Percentiles rank a stretch among this genome's conserved stretches.
These are phyloP conservation scores for Galagoides demidoff DNA, from an alignment of 2,797 vertebrate genomes.

Conservation along the genomic window DNA sequence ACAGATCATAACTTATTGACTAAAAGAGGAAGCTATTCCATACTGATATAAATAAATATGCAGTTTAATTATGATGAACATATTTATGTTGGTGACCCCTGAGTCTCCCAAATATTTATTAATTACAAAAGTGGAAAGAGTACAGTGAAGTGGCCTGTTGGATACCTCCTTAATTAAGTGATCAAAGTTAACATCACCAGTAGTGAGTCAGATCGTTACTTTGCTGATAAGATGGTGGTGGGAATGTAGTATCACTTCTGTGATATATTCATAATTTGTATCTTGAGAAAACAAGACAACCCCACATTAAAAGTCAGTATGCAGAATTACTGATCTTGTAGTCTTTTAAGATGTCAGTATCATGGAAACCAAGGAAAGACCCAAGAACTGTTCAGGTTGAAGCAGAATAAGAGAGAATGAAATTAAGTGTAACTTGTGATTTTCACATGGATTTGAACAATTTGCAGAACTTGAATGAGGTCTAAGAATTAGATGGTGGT, in stretches of 20 bases:
- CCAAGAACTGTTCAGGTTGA: not conserved
- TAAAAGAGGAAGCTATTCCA: not conserved
- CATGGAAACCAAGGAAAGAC: not conserved
- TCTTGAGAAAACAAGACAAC: not conserved
- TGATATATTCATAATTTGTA: not conserved
- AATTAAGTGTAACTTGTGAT: not conserved
- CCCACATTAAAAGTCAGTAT: not conserved
- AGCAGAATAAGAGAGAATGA: not conserved
- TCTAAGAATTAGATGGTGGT: not conserved
- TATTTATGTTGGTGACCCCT: not conserved
- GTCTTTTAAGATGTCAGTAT: not conserved
- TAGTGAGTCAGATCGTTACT: not conserved
- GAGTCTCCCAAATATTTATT: not conserved
- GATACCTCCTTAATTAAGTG: not conserved
- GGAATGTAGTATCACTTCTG: not conserved
- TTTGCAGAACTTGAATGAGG: not conserved
- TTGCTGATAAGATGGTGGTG: not conserved
- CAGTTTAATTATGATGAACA: not conserved
- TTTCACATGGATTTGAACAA: not conserved
- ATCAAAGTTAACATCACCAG: not conserved
- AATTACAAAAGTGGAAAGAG: not conserved
- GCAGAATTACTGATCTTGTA: not conserved
- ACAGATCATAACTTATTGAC: not conserved
- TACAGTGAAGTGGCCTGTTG: not conserved
- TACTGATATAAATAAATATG: not conserved